Percentiles rank a stretch among this genome's conserved stretches.
Conservation (phyloP, 1,140 invertebrate genomes). For the Papilio helenus region DNA sequence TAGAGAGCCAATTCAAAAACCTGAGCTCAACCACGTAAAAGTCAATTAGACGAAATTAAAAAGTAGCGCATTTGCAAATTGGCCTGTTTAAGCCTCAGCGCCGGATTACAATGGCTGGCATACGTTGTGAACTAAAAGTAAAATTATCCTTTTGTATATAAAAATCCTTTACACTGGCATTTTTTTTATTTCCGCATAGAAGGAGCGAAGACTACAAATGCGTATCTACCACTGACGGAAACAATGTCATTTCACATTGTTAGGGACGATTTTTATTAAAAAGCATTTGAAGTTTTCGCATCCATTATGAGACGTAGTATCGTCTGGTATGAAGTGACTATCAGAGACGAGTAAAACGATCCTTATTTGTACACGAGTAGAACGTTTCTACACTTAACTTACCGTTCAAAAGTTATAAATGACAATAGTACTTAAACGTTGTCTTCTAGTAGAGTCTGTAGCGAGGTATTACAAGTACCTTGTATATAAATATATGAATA, state of each 20-base stretch:
- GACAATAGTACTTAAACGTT: slow-evolving; percentile 16
- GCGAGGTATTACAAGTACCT: neutral
- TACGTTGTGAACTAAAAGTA: slow-evolving; percentile 55
- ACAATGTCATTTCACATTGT: slow-evolving; percentile 50
- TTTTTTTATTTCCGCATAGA: slow-evolving; percentile 53
- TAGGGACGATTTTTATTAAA: slow-evolving; percentile 17
- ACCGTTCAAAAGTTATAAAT: slow-evolving; percentile 2
- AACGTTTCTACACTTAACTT: slow-evolving; percentile 20
- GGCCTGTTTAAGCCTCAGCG: slow-evolving; percentile 46
- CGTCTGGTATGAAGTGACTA: neutral
- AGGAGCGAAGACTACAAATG: slow-evolving; percentile 44
- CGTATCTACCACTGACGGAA: slow-evolving; percentile 47
- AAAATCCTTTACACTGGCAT: slow-evolving; percentile 57
- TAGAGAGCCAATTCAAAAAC: slow-evolving; percentile 34
- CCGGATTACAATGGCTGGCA: slow-evolving; percentile 50
- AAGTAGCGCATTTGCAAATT: slow-evolving; percentile 57
- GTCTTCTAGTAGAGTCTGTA: no score
- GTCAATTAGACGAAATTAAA: slow-evolving; percentile 48
- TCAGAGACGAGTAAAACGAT: slow-evolving; percentile 14
- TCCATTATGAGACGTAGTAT: slow-evolving; percentile 23
- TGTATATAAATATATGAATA: slow-evolving; percentile 29
- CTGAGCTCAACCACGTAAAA: slow-evolving; percentile 38
- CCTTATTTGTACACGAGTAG: slow-evolving; percentile 4
- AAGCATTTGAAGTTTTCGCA: neutral
- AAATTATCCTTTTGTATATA: slow-evolving; percentile 69